A percentile compares a stretch with the other conserved stretches of the same genome.
Evolutionary conservation across 2,888 invertebrate genomes (phyloP).

Genomic region (Diarsia rubi): DNA sequence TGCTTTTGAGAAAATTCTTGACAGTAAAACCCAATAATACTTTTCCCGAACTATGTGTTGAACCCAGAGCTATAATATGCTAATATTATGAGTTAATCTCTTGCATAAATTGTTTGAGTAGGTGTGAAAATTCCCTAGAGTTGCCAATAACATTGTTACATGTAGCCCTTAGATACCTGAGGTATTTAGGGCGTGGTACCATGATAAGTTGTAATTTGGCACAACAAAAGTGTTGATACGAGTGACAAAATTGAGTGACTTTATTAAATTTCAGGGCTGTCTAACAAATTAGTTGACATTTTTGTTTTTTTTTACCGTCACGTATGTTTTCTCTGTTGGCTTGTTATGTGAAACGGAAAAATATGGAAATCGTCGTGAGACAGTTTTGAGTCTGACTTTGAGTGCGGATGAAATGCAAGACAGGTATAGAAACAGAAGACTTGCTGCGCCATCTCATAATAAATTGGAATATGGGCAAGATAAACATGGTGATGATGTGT

Average conservation of each 20-base stretch:
- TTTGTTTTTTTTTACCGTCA: not conserved
- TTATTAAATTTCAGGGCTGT: not conserved
- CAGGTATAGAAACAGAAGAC: too few species aligned
- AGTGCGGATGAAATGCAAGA: too few species aligned
- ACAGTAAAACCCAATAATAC: too few species aligned
- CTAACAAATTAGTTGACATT: not conserved
- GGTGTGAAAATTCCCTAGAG: conserved; percentile 6
- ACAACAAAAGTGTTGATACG: not conserved
- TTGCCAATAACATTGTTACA: not conserved
- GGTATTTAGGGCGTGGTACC: not conserved
- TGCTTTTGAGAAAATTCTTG: too few species aligned
- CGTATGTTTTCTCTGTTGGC: not conserved
- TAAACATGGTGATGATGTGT: not conserved
- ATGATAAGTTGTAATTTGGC: not conserved
- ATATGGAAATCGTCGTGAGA: not conserved
- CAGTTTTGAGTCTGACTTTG: too few species aligned
- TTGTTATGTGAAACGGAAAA: not conserved
- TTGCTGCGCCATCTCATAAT: too few species aligned
- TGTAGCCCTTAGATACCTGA: not conserved
- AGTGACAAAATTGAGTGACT: not conserved
- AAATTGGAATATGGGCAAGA: too few species aligned
- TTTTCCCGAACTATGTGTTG: too few species aligned
- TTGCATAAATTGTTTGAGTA: not conserved
- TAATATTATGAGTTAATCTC: conserved; percentile 2
- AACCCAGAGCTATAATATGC: too few species aligned